These are phyloP conservation scores for Drosophila melanogaster DNA, from an alignment of 1,140 invertebrate species.

Conservation along the genomic window DNA sequence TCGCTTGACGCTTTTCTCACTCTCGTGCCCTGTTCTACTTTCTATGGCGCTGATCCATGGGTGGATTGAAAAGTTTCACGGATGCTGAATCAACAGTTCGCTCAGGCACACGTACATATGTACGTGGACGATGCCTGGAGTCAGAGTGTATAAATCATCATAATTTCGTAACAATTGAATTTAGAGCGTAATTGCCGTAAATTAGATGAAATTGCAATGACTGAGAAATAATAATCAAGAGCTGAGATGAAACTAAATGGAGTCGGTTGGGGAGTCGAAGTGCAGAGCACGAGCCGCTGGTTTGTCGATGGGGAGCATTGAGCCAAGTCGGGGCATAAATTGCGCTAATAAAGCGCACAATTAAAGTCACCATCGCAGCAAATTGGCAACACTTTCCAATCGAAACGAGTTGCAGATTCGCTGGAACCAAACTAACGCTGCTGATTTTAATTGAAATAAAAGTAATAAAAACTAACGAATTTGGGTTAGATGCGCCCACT, in stretches of 20 bases:
- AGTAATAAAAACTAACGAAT: conserved; percentile 16
- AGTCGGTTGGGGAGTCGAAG: neutral
- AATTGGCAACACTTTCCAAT: conserved; percentile 82
- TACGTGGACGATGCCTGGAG: conserved; percentile 1
- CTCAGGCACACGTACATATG: conserved; percentile 9
- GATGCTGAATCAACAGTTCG: conserved; percentile 11
- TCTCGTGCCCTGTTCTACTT: conserved; percentile 71
- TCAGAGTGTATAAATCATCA: conserved; percentile 44
- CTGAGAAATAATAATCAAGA: conserved; percentile 75
- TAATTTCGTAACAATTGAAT: conserved; percentile 80
- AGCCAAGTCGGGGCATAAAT: conserved; percentile 70
- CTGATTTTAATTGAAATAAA: conserved; percentile 31
- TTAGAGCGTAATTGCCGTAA: conserved; percentile 74
- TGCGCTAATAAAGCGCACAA: conserved; percentile 81
- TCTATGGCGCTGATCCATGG: conserved; percentile 61
- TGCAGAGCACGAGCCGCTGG: conserved; percentile 37
- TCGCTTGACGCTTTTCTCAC: conserved; percentile 45
- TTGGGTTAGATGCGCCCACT: conserved; percentile 44
- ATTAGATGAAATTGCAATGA: conserved; percentile 63
- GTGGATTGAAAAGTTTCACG: conserved; percentile 59
- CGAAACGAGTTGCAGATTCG: conserved; percentile 60
- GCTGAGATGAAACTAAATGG: conserved; percentile 35
- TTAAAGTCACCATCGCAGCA: conserved; percentile 65
- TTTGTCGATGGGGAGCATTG: conserved; percentile 46
- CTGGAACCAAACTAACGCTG: conserved; percentile 3